Evolutionary conservation across 2,113 vertebrate genomes (phyloP).

Genomic region (Nestor notabilis): DNA sequence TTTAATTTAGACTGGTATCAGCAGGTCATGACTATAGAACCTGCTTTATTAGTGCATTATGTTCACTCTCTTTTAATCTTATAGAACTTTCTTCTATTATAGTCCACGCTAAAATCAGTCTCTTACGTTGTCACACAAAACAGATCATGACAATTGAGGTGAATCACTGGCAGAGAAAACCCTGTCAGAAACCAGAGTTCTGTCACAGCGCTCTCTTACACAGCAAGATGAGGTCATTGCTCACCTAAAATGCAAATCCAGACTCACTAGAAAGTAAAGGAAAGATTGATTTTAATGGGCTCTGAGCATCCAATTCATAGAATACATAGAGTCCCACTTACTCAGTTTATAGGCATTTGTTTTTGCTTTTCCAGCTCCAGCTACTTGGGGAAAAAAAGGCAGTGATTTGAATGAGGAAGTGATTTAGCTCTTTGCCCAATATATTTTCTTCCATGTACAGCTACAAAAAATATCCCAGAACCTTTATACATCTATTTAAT

Average conservation of each 20-base stretch:
- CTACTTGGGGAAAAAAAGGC: neutral
- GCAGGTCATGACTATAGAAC: neutral
- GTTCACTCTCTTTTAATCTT: neutral
- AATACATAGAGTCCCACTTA: neutral
- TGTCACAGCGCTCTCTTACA: neutral
- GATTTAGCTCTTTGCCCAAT: neutral
- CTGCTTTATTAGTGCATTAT: neutral
- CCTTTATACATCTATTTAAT: neutral
- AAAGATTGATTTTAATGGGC: neutral
- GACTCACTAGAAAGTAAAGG: neutral
- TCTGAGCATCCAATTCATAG: neutral
- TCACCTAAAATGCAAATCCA: neutral
- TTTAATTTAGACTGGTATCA: neutral
- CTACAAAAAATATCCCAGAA: neutral
- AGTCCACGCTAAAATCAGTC: neutral
- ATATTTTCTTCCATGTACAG: neutral
- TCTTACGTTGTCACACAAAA: neutral
- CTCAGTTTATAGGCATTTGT: neutral
- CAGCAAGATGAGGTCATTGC: neutral
- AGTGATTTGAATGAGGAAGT: neutral
- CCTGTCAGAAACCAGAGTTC: neutral
- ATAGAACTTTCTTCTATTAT: neutral
- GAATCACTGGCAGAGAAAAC: neutral
- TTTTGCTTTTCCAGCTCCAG: neutral
- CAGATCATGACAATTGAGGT: neutral